Evolutionary conservation across 2,113 vertebrate genomes (phyloP), one percentile per base, ranked within the genome.

Genomic region (Otus sunia): DNA sequence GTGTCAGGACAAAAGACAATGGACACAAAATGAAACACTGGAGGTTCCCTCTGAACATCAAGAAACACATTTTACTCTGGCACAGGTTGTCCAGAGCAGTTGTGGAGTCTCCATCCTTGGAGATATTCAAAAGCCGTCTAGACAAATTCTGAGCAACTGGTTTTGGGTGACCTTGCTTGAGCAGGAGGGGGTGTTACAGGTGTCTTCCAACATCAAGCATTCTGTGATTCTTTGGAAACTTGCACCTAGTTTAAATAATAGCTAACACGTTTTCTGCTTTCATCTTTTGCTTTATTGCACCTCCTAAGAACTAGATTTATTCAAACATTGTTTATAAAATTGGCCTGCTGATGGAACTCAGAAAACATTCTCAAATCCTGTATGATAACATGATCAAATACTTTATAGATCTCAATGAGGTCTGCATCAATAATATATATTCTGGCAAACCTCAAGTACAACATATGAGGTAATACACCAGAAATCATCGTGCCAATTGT

Each of bases 181-280:
- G 43, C 52, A 43, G 21, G 41, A 49, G 10, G 0, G 1, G 9
- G 8, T 58, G 23, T 1, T 20, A 84, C 22, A 59, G 12, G 1
- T 60, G 16, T 18, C 36, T 87, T 76, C 34, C 23, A 60, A 9
- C 16, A 5, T 43, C 30, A 52, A 5, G 5, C 3, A 56, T 74
- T 71, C 29, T 74, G 19, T 41, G 19, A 73, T 50, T 82, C n/a
- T 82, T 63, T 91, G 43, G 53, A 93, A 93, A 13, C 6, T 74
- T 55, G 11, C 15, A 66, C n/a, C 5, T 79, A 30, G 3, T 43
- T 69, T 76, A 88, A 85, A 49, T 30, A 85, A 64, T 20, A 47
- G 2, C 9, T 55, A 60, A 26, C 11, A 74, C 1, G 9, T 27
- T 58, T 79, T 74, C 55, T 74, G 9, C 29, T 58, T 88, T 58